Evolutionary conservation across 2,797 vertebrate genomes (phyloP).

Genomic region (Botia almorhae): DNA sequence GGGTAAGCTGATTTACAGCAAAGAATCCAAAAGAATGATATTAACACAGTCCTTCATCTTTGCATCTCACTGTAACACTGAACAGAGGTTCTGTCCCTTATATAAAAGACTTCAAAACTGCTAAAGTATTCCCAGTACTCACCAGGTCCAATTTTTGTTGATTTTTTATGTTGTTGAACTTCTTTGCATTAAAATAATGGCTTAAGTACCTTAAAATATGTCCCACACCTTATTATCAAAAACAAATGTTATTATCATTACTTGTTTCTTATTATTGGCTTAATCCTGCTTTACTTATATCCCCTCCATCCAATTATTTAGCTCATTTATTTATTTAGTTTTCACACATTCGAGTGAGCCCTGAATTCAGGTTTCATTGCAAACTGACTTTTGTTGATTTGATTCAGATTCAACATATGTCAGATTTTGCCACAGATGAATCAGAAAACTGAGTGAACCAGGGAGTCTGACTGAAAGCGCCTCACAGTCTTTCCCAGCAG

Average conservation of each 20-base stretch:
- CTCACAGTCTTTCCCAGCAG: constrained; percentile 52
- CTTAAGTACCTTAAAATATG: neutral
- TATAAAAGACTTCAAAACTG: neutral
- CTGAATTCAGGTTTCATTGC: constrained; percentile 24
- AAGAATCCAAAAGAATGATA: constrained; percentile 44
- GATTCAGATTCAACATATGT: constrained; percentile 24
- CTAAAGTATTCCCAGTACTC: neutral
- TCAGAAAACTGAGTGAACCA: constrained; percentile 4
- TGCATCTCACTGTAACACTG: constrained; percentile 30
- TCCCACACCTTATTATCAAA: neutral
- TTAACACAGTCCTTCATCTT: constrained; percentile 44
- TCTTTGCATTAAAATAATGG: no score
- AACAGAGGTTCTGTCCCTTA: neutral
- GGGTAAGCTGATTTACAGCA: constrained; percentile 56
- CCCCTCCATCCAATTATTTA: constrained; percentile 5
- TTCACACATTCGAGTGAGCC: neutral
- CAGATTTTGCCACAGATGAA: constrained; percentile 45
- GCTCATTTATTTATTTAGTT: constrained; percentile 14
- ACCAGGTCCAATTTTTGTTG: neutral
- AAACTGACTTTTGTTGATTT: constrained; percentile 3
- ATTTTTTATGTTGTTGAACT: neutral
- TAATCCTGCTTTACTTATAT: neutral
- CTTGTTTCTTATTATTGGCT: neutral
- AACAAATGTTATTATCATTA: neutral
- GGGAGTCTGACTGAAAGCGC: constrained; percentile 42